Evolutionary conservation across 2,797 vertebrate species (phyloP).

Genomic region (Rhinatrema bivittatum): DNA sequence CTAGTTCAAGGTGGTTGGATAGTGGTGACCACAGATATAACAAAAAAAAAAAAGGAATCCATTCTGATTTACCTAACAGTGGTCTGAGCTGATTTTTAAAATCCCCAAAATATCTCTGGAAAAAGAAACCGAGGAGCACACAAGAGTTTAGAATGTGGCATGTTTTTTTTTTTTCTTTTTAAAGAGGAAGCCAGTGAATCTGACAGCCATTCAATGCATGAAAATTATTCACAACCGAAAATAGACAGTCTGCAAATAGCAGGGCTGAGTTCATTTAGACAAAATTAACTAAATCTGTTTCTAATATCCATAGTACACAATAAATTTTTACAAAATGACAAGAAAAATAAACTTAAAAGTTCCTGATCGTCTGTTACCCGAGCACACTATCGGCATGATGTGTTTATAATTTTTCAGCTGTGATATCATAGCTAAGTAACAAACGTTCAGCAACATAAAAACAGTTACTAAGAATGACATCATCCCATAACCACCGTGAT

Average conservation of each 20-base stretch:
- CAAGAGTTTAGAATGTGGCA: slow-evolving; percentile 60
- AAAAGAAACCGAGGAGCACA: slow-evolving; percentile 15
- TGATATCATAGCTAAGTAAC: slow-evolving; percentile 74
- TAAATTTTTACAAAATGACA: slow-evolving; percentile 92
- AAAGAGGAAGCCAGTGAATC: slow-evolving; percentile 71
- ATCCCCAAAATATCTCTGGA: slow-evolving; percentile 8
- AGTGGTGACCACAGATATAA: too few relatives aligned
- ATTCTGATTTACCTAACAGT: too few relatives aligned
- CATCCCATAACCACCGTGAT: slow-evolving; percentile 47
- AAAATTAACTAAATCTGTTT: slow-evolving; percentile 90
- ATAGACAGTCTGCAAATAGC: slow-evolving; percentile 71
- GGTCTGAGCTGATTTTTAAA: too few relatives aligned
- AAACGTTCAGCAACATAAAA: slow-evolving; percentile 51
- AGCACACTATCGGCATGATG: slow-evolving; percentile 53
- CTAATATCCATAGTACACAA: slow-evolving; percentile 85
- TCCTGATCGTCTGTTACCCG: slow-evolving; percentile 66
- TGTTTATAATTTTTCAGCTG: slow-evolving; percentile 80
- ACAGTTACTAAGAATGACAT: slow-evolving; percentile 66
- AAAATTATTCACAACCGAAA: slow-evolving; percentile 65
- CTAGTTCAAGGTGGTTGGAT: too few relatives aligned
- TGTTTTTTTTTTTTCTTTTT: slow-evolving; percentile 70
- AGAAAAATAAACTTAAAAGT: slow-evolving; percentile 82
- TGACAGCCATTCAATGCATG: slow-evolving; percentile 81
- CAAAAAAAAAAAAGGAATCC: too few relatives aligned
- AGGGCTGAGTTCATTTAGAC: slow-evolving; percentile 88